Base-by-base conservation (phyloP, 92 coral and sea anemone species). In the Palythoa grandis region DNA sequence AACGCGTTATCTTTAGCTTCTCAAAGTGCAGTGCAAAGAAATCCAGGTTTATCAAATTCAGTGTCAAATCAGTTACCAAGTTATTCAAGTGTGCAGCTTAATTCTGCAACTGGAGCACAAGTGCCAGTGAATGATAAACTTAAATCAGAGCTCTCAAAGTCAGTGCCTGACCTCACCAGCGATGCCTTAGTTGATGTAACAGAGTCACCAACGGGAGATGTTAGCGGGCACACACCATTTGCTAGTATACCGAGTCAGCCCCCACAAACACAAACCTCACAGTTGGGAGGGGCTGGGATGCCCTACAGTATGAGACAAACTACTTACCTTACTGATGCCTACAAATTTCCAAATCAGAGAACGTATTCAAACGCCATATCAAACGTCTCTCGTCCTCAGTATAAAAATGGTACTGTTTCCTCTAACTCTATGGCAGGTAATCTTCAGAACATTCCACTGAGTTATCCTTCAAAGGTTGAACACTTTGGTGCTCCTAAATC, bases 111-210 rank as follows among this genome's bases (percentile, higher is more conserved):
- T 22, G 61, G 23, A 11, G 47, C 58, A 66, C 74, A 80, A 20
- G 43, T 53, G 6, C 43, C 73, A 65, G 58, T 48, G 23, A 80
- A 66, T 68, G 85, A 80, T 23, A 11, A 69, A 13, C 43, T 84
- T n/a, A 91, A 82, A 52, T 67, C 91, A 11, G 74, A 39, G 23
- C 70, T 87, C 20, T 91, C 93, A 7, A 91, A 91, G 70, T 91
- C 93, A 66, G 84, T 87, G 35, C 93, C 93, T 71, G 91, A 91
- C 50, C 86, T 87, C 39, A 72, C 89, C 7, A 78, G 82, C 72
- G 88, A 74, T 80, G 92, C 92, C 19, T 84, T 92, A 74, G 92
- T 94, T 61, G 91, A 94, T 77, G 76, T 93, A 76, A 87, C 93
- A 19, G 84, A 66, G 11, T 47, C 74, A 47, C 38, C 74, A 48